A percentile compares a stretch with the other conserved stretches of the same genome.
Conservation (phyloP, 2,888 invertebrate species). For the Ophion ellenae region DNA sequence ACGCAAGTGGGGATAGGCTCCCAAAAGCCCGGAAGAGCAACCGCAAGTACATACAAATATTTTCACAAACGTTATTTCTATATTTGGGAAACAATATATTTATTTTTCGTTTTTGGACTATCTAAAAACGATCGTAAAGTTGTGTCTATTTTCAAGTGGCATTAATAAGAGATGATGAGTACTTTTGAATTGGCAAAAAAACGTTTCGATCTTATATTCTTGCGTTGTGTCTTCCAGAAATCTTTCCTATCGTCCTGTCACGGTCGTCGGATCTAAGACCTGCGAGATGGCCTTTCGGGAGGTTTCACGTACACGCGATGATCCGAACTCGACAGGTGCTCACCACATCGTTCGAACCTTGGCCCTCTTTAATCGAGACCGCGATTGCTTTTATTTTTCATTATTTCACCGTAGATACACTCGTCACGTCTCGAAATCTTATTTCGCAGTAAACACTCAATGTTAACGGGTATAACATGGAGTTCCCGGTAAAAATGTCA, state of each 20-base stretch:
- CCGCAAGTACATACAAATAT: no score
- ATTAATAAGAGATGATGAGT: no score
- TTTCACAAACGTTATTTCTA: no score
- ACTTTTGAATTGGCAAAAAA: not conserved
- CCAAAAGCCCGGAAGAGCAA: no score
- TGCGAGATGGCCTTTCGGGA: not conserved
- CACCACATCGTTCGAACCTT: conserved; percentile 21
- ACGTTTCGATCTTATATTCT: not conserved
- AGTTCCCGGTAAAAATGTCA: not conserved
- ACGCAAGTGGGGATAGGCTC: no score
- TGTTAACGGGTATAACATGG: not conserved
- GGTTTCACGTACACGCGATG: not conserved
- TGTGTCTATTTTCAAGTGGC: no score
- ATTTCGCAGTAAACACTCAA: not conserved
- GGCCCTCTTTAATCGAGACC: conserved; percentile 24
- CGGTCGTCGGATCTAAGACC: not conserved
- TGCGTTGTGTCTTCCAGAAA: no score
- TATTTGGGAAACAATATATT: no score
- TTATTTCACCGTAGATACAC: not conserved
- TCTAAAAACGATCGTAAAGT: no score
- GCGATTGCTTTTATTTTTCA: not conserved
- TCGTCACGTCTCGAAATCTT: not conserved
- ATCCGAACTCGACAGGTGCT: not conserved
- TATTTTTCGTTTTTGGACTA: no score
- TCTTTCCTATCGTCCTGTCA: no score